These are phyloP conservation scores for Plutomurus gul DNA, from an alignment of 1,140 invertebrate species.

Conservation along the genomic window DNA sequence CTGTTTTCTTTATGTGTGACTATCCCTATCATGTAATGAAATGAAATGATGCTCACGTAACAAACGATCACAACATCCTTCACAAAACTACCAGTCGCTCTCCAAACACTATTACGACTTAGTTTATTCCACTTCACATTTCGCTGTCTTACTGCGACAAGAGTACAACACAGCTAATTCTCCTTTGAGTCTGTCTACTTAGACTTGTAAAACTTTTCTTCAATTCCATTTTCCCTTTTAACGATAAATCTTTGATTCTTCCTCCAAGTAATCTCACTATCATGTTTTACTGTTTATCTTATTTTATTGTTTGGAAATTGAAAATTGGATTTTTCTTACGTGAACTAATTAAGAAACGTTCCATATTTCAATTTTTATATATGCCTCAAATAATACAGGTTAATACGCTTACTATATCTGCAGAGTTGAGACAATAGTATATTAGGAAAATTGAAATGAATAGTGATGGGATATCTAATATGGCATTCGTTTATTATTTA, in stretches of 20 bases:
- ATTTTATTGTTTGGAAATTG: no score
- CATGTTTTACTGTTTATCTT: not conserved
- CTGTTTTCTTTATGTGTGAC: no score
- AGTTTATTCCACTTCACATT: not conserved
- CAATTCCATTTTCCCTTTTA: not conserved
- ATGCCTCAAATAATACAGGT: no score
- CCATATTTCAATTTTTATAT: no score
- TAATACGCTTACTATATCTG: no score
- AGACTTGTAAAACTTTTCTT: constrained; percentile 2
- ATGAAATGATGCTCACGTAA: not conserved
- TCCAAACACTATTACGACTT: not conserved
- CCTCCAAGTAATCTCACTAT: not conserved
- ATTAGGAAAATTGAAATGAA: no score
- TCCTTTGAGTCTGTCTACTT: not conserved
- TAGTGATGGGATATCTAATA: no score
- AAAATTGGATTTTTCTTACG: no score
- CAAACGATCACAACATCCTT: not conserved
- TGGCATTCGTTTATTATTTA: no score
- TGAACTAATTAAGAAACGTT: no score
- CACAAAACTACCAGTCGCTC: not conserved
- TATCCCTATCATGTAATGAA: not conserved
- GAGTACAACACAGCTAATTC: not conserved
- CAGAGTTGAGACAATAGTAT: no score
- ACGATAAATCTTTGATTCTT: constrained; percentile 2
- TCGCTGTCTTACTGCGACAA: not conserved